Evolutionary conservation across 2,113 vertebrate species (phyloP).

Genomic region (Plectropomus leopardus): DNA sequence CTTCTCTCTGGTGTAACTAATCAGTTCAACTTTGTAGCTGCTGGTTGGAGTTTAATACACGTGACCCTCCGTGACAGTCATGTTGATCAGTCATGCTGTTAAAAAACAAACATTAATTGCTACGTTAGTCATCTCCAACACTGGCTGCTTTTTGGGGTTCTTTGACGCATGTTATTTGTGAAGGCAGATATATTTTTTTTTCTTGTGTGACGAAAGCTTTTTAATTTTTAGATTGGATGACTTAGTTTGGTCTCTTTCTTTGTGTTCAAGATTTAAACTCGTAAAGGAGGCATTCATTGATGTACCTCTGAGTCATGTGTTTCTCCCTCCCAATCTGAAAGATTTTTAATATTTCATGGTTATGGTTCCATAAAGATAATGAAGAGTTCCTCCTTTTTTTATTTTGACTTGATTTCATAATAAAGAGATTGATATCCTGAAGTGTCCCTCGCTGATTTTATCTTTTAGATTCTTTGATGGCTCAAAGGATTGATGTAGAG

Average conservation of each 20-base stretch:
- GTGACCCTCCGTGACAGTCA: slow-evolving; percentile 41
- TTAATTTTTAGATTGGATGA: slow-evolving; percentile 64
- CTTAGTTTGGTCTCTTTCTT: slow-evolving; percentile 71
- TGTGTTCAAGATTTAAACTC: slow-evolving; percentile 66
- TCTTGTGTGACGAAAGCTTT: slow-evolving; percentile 51
- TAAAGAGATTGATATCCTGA: slow-evolving; percentile 84
- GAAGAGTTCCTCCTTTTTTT: slow-evolving; percentile 74
- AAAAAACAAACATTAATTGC: slow-evolving; percentile 16
- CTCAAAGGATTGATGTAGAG: not conserved
- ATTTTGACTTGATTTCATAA: slow-evolving; percentile 87
- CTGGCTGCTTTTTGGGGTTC: slow-evolving; percentile 54
- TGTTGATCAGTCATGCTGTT: slow-evolving; percentile 38
- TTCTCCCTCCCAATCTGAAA: slow-evolving; percentile 54
- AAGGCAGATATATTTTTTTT: slow-evolving; percentile 58
- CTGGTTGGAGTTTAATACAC: slow-evolving; percentile 14
- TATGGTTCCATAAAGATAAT: slow-evolving; percentile 72
- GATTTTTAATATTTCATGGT: slow-evolving; percentile 75
- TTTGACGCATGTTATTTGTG: slow-evolving; percentile 73
- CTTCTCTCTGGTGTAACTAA: slow-evolving; percentile 44
- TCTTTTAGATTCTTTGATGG: not conserved
- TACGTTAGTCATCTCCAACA: slow-evolving; percentile 49
- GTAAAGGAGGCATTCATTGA: slow-evolving; percentile 51
- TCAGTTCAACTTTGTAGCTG: slow-evolving; percentile 34
- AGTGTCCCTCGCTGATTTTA: not conserved
- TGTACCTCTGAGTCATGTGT: slow-evolving; percentile 52